Evolutionary conservation across 1,140 invertebrate species (phyloP), one percentile per base, ranked within the genome.

Genomic region (Bombus huntii): DNA sequence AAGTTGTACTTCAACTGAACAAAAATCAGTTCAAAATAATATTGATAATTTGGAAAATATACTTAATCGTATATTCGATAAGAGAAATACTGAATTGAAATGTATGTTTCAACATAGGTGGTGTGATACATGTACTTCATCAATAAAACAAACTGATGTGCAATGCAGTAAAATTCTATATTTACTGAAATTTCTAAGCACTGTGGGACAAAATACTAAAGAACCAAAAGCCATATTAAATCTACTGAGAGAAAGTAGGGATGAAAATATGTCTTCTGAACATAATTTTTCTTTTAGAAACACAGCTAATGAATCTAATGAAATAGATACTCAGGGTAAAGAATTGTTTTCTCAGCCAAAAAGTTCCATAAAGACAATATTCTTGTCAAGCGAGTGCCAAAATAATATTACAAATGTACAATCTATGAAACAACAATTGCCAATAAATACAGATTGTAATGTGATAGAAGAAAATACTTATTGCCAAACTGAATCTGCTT

Each of bases 361-460:
- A 66, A 89, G 62, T 85, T 77, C 70, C 57, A 78, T 70, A 75
- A 79, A 85, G 39, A 82, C 77, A 59, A 87, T 86, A 86, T 22
- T 66, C 39, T 81, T 78, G 53, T 76, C 73, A 37, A 89, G 80
- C 1, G 79, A 71, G 79, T 90, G 89, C 79, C 89, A 90, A 88
- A 85, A 85, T n/a, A 65, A 47, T 88, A 66, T 73, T 71, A 59
- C 53, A 42, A 71, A 71, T 72, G 68, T 80, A 25, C 75, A 85
- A 42, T 83, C 53, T 68, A 83, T 90, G 74, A 88, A 90, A 31
- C 86, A 88, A 44, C 83, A 90, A 42, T 82, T 86, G 70, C 81
- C 83, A 70, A 83, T 47, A 44, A 87, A 76, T 57, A 81, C 57
- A 59, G 57, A 90, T 81, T 81, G 37, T 47, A 85, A 71, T 44